Percentiles rank a stretch among this genome's conserved stretches.
These are phyloP conservation scores for Lampris incognitus DNA, from an alignment of 2,113 vertebrate genomes.

Conservation along the genomic window DNA sequence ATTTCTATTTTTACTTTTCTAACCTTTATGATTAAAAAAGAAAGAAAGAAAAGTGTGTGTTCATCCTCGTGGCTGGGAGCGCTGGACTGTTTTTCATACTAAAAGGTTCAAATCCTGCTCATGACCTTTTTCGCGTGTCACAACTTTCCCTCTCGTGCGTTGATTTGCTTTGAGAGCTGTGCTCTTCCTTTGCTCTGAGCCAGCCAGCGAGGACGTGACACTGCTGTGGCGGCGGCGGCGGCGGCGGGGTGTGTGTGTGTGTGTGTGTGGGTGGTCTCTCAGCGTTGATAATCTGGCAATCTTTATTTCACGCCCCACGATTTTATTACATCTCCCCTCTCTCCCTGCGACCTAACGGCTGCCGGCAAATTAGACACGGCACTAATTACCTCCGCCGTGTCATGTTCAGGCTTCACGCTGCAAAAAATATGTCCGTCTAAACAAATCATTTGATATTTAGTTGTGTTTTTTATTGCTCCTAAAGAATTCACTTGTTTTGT, in stretches of 20 bases:
- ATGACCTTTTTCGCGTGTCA: neutral
- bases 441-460: neutral
- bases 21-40: no score
- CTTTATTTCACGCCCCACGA: slow-evolving; percentile 71
- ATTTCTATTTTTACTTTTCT: no score
- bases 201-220: slow-evolving; percentile 26
- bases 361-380: slow-evolving; percentile 47
- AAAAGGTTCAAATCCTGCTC: neutral
- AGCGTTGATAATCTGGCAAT: slow-evolving; percentile 63
- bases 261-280: slow-evolving; percentile 39
- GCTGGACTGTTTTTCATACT: no score
- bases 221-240: slow-evolving; percentile 34
- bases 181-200: slow-evolving; percentile 18
- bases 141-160: neutral
- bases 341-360: slow-evolving; percentile 8
- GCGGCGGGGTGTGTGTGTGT: no score
- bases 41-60: no score
- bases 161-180: slow-evolving; percentile 24
- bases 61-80: no score
- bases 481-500: no score
- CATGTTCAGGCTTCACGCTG: slow-evolving; percentile 44
- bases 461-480: neutral
- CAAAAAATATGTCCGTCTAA: slow-evolving; percentile 12
- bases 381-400: slow-evolving; percentile 64
- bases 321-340: slow-evolving; percentile 65